Conservation (phyloP, 2,797 vertebrate genomes). For the Garrulus glandarius region DNA sequence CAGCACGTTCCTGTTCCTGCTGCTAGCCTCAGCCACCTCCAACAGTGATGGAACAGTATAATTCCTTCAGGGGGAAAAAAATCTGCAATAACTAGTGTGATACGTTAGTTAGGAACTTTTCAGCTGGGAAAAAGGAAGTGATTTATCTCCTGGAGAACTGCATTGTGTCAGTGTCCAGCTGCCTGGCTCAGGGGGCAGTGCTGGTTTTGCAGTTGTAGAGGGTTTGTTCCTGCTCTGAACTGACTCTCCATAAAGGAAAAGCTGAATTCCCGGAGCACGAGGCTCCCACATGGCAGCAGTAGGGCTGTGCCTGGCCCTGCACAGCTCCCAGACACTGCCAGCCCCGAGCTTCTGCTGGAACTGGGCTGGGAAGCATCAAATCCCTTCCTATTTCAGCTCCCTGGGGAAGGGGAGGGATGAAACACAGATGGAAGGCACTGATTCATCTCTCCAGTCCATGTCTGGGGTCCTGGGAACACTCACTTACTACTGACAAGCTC, state of each 20-base stretch:
- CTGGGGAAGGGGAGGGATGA: neutral
- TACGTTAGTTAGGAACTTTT: neutral
- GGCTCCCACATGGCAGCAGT: neutral
- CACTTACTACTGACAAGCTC: neutral
- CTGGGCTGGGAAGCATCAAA: neutral
- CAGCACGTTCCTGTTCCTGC: neutral
- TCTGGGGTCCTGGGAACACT: neutral
- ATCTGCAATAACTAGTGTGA: rapidly evolving
- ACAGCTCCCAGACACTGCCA: neutral
- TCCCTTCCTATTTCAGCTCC: neutral
- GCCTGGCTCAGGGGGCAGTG: neutral
- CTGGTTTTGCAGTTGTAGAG: neutral
- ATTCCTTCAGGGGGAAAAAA: neutral
- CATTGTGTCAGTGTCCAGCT: neutral
- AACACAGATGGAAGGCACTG: neutral
- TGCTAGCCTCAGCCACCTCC: neutral
- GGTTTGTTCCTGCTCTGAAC: neutral
- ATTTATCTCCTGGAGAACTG: neutral
- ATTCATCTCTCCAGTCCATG: neutral
- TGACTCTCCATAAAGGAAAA: neutral
- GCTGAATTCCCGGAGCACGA: rapidly evolving
- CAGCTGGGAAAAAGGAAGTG: neutral
- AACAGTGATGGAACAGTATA: rapidly evolving
- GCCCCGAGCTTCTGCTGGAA: neutral
- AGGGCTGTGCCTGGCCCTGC: neutral